Evolutionary conservation across 1,140 invertebrate genomes (phyloP).

Genomic region (Zeugodacus cucurbitae): DNA sequence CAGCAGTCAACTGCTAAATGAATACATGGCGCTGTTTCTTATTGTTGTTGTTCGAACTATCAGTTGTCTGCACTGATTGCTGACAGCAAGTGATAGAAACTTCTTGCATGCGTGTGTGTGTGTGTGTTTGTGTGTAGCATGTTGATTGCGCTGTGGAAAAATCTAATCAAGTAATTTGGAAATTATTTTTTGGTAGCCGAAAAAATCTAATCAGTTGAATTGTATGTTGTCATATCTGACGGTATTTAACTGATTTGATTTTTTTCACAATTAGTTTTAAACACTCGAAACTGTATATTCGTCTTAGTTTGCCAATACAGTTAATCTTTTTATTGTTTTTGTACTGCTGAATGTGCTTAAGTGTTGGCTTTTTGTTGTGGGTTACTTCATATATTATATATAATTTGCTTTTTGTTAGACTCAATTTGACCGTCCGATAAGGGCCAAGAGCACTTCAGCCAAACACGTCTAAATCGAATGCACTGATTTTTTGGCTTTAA

Average conservation of each 20-base stretch:
- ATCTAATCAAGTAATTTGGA: conserved; percentile 24
- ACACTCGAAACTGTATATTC: background rate
- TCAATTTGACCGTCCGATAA: background rate
- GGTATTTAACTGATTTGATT: conserved; percentile 23
- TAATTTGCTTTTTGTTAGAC: background rate
- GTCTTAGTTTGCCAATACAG: background rate
- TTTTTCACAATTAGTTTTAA: background rate
- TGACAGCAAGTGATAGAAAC: background rate
- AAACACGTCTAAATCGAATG: background rate
- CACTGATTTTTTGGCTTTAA: background rate
- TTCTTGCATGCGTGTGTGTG: background rate
- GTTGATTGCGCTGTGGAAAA: background rate
- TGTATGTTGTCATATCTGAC: conserved; percentile 9
- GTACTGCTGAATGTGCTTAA: background rate
- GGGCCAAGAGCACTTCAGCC: background rate
- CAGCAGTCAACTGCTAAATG: background rate
- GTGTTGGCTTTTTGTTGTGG: background rate
- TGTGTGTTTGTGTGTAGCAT: background rate
- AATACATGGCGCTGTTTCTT: background rate
- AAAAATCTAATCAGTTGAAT: conserved; percentile 25
- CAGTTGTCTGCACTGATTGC: conserved; percentile 26
- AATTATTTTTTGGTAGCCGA: conserved; percentile 11
- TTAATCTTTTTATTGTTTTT: background rate
- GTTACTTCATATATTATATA: background rate
- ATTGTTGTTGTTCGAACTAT: background rate